These are phyloP conservation scores for Willisornis vidua DNA, from an alignment of 2,113 vertebrate genomes.

Conservation along the genomic window DNA sequence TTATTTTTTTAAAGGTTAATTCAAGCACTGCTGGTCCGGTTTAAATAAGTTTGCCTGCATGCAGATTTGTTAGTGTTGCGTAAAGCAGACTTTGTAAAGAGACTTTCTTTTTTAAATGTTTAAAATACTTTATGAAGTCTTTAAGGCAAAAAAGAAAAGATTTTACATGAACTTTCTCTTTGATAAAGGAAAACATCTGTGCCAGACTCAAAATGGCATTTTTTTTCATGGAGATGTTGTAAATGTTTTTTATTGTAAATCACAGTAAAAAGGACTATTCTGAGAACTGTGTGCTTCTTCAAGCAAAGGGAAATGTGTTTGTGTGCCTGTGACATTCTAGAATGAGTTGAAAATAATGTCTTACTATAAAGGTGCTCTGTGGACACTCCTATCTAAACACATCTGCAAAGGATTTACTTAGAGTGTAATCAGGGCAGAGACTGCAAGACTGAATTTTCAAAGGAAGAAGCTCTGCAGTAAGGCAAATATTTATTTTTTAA, in stretches of 20 bases:
- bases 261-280: slow-evolving; percentile 52
- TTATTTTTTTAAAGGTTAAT: neutral
- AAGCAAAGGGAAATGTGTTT: neutral
- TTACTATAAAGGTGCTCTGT: neutral
- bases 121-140: slow-evolving; percentile 10
- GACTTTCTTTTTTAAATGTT: neutral
- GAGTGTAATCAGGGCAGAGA: neutral
- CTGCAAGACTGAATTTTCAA: neutral
- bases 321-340: neutral
- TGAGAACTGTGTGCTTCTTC: slow-evolving; percentile 9
- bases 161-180: slow-evolving; percentile 58
- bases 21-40: slow-evolving; percentile 33
- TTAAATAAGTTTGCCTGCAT: slow-evolving; percentile 34
- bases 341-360: neutral
- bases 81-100: slow-evolving; percentile 47
- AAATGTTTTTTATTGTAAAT: slow-evolving; percentile 72
- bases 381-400: neutral
- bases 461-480: neutral
- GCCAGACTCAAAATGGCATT: slow-evolving; percentile 55
- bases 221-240: slow-evolving; percentile 63
- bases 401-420: neutral
- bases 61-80: slow-evolving; percentile 33
- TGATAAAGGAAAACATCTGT: slow-evolving; percentile 67
- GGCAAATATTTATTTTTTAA: neutral
- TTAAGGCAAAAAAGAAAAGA: slow-evolving; percentile 10